Percentiles rank a stretch among this genome's conserved stretches.
phyloP scores from a whole-genome alignment of 2,797 vertebrate species.

The Danio albolineatus region DNA sequence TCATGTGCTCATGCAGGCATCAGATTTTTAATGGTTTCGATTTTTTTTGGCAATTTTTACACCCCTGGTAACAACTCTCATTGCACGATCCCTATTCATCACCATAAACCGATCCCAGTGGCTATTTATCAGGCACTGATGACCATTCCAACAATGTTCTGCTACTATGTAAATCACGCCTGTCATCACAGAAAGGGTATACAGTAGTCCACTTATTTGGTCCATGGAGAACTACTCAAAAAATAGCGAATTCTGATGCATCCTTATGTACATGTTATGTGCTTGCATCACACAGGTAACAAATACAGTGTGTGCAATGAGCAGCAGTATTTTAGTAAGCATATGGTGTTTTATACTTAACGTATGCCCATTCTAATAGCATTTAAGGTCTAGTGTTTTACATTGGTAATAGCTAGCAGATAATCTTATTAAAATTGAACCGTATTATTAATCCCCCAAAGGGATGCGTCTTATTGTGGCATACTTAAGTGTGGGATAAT shows the following conservation, averaged over 20 bases:
- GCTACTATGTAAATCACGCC: conserved; percentile 21
- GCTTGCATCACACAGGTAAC: not conserved
- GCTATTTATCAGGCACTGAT: conserved; percentile 77
- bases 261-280: not conserved
- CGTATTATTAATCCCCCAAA: conserved; percentile 8
- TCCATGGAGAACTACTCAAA: not conserved
- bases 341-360: not conserved
- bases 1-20: conserved; percentile 66
- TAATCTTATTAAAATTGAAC: conserved; percentile 26
- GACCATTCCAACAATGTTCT: conserved; percentile 62
- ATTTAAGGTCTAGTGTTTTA: conserved; percentile 13
- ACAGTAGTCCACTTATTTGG: not conserved
- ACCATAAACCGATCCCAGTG: conserved; percentile 80
- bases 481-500: conserved; percentile 4
- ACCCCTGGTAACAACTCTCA: conserved; percentile 68
- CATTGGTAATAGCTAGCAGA: not conserved
- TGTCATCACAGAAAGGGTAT: not conserved
- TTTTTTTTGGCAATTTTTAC: conserved; percentile 62
- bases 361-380: not conserved
- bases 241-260: not conserved
- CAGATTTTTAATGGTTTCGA: conserved; percentile 71
- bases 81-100: conserved; percentile 80
- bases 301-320: not conserved
- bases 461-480: conserved; percentile 3
- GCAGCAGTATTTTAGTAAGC: not conserved